A percentile compares a stretch with the other conserved stretches of the same genome.
Conservation (phyloP, 2,797 vertebrate genomes). For the Typhlichthys eigenmanni region DNA sequence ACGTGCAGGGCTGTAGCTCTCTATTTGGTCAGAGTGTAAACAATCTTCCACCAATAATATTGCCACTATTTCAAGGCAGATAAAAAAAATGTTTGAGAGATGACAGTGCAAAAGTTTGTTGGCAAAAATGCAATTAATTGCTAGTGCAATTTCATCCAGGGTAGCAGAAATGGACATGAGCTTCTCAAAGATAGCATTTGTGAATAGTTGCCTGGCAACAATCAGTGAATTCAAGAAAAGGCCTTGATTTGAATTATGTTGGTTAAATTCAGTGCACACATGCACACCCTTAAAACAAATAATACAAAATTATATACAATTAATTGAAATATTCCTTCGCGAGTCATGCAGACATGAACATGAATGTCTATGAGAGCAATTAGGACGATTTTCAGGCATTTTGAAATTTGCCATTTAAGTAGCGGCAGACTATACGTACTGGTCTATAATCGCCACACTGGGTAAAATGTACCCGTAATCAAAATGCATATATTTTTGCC, state of each 20-base stretch:
- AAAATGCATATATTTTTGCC: too few species aligned
- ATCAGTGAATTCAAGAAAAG: not conserved
- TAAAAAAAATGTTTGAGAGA: slow-evolving; percentile 17
- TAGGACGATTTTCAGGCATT: too few species aligned
- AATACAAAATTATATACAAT: too few species aligned
- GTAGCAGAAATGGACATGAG: not conserved
- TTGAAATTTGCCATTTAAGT: too few species aligned
- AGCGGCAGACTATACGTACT: too few species aligned
- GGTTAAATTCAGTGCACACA: not conserved
- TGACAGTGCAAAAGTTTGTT: slow-evolving; percentile 4
- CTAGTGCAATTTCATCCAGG: not conserved
- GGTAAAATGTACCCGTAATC: too few species aligned
- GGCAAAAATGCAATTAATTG: not conserved
- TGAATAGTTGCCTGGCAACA: not conserved
- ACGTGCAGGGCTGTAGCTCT: too few species aligned
- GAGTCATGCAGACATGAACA: too few species aligned
- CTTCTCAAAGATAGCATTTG: slow-evolving; percentile 3
- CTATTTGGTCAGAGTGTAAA: slow-evolving; percentile 27
- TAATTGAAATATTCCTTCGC: too few species aligned
- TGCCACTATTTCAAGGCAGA: slow-evolving; percentile 22
- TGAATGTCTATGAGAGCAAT: too few species aligned
- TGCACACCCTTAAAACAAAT: too few species aligned
- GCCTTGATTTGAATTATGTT: not conserved
- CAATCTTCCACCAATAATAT: slow-evolving; percentile 24
- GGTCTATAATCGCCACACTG: too few species aligned